These are phyloP conservation scores for Harpagifer antarcticus DNA, from an alignment of 2,797 vertebrate genomes.

Conservation along the genomic window DNA sequence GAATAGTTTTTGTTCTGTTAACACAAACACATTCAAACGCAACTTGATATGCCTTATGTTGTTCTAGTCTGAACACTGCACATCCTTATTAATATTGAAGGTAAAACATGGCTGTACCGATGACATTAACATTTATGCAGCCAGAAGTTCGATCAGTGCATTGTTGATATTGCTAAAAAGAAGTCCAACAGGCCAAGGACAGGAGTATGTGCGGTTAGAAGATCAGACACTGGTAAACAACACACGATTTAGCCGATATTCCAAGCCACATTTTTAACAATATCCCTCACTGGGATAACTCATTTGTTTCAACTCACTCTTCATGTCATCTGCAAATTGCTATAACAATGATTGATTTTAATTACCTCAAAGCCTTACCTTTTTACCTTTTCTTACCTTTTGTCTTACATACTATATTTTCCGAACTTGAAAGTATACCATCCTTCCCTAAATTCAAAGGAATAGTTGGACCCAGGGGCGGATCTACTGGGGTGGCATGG, in stretches of 20 bases:
- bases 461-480: no score
- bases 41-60: neutral
- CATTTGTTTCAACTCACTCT: neutral
- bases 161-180: neutral
- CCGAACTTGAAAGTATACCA: no score
- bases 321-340: neutral
- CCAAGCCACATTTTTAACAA: no score
- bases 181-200: neutral
- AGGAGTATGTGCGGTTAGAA: neutral
- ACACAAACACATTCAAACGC: neutral
- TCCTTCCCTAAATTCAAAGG: neutral
- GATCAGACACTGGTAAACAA: neutral
- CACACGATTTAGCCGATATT: neutral
- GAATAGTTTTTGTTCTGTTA: conserved; percentile 15
- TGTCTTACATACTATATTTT: no score
- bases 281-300: no score
- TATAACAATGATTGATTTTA: no score
- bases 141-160: neutral
- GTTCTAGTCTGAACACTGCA: neutral
- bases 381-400: no score
- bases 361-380: no score
- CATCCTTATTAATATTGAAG: neutral
- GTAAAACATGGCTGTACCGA: neutral
- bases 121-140: no score
- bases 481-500: no score